Base-by-base conservation (phyloP, 2,797 vertebrate species). In the Melanotaenia nigrans region DNA sequence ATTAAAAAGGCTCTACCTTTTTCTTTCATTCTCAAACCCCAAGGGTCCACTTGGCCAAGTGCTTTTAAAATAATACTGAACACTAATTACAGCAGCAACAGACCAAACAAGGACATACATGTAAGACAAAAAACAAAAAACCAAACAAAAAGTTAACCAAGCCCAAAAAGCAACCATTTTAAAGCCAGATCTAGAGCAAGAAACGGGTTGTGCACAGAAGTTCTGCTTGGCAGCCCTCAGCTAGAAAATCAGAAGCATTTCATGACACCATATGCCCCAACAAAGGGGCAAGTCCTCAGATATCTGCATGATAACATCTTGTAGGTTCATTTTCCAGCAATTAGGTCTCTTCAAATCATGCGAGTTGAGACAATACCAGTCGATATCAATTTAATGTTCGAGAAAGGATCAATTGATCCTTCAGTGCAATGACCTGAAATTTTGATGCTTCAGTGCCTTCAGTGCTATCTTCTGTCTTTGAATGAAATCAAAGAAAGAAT, bases 371-470 rank as follows among this genome's bases (percentile, higher is more conserved):
- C 78, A 58, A 84, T 82, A 84, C 20, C 22, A 68, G 57, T 92
- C 92, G 87, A 90, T 89, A 92, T 87, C 87, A 90, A 88, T 92
- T 89, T 83, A 80, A 79, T 6, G 65, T 91, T 81, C 84, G 78
- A 90, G 90, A 87, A 89, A 78, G 42, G 84, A 92, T 90, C 82
- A 77, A 86, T 77, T 77, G 72, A 84, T 90, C 58, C 70, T 71
- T 74, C 63, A 24, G 68, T 61, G 76, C 68, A 87, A 75, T 69
- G 79, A 81, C 77, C 85, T 69, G 57, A 76, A 58, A 83, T 80
- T 79, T 73, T 59, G 79, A 85, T 83, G 82, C 84, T 85, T 71
- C 63, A 36, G 24, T 76, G 87, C 71, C 35, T 84, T 85, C 68
- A 76, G 63, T 72, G 72, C 38, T 74, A 57, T 81, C 73, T 40